Evolutionary conservation across 2,113 vertebrate species (phyloP), one percentile per base, ranked within the genome.

Genomic region (Plotosus lineatus): DNA sequence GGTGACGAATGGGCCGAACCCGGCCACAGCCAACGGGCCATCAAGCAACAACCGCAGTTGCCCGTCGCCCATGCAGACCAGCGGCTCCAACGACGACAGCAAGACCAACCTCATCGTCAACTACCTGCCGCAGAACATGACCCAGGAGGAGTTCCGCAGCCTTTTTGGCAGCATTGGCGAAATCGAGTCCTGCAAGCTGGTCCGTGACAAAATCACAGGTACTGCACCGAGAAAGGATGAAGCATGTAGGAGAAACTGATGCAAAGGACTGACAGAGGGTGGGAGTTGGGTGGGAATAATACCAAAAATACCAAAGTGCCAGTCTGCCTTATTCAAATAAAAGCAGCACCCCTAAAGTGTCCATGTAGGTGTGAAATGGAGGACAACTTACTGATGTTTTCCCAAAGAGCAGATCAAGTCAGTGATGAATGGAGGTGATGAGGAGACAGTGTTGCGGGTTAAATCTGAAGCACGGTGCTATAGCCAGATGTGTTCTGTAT

Each of bases 21-120:
- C 96, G 88, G 97, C 92, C 95, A 98, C 97, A 85, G 94, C 96
- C 92, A 99, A 99, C 86, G 98, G 98, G 88, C 98, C 98, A 75
- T 96, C 96, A 93, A 96, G 93, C 93, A 99, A 98, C 96, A 98
- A 94, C 92, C 96, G 97, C 87, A 98, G 97, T 92, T 99, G 98
- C 94, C 95, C 98, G 90, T 99, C 98, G 78, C 98, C 98, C 88
- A 99, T 99, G 98, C 98, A 99, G 95, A 98, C 98, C 33, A 96
- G 96, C 86, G 93, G 95, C 53, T 89, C 96, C 90, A 97, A 96
- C 71, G 98, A 99, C 86, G 98, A 99, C 96, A 99, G 98, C 95
- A 99, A 99, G 96, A 99, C 98, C 90, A 99, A 99, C 95, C 98
- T 99, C 94, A 99, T 99, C 81, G 98, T 99, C 93, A 99, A 99